Base-by-base conservation (phyloP, 2,113 vertebrate species). In the Proterorhinus semilunaris region DNA sequence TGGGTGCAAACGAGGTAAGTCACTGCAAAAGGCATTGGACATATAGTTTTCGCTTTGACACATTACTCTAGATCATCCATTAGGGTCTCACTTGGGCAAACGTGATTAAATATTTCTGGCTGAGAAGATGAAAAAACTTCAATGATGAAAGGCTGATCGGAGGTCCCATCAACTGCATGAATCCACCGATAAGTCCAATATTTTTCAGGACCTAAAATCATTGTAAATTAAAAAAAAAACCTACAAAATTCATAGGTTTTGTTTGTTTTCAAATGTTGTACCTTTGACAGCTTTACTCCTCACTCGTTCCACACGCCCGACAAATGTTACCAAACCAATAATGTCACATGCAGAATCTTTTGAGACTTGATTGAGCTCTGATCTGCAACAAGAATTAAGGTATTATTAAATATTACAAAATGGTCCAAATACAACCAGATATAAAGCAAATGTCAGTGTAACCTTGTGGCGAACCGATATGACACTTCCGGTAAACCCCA, bases 121-220 rank as follows among this genome's bases (percentile, higher is more conserved):
- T 96, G 95, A 71, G 96, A 98, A 59, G 95, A 94, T 55, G 95
- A 93, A 91, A 97, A 99, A 57, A 98, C 85, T 89, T 98, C 93
- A 83, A 98, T 79, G 68, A 98, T 92, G 75, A 98, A 96, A 0
- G 95, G 95, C 0, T 87, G 83, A 1, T 94, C 80, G 36, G 94
- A 94, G 9, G 95, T 95, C 52, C 94, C 94, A 6, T 98, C 96
- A 72, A 94, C 76, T 7, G 92, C 90, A 27, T 97, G 95, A 55
- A 95, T 92, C 97, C 96, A 98, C 27, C 95, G 95, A 86, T 95
- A 94, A 0, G 93, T 91, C 95, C 94, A 98, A 90, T 93, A 96
- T 66, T 96, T 95, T 85, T 96, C 96, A 74, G 81, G 71, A 53
- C 91, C 96, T 96, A 83, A 36, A 6, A 63, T 50, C 65, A 49